These are phyloP conservation scores for Coregonus ussuriensis DNA, from an alignment of 2,797 vertebrate genomes.

Conservation along the genomic window DNA sequence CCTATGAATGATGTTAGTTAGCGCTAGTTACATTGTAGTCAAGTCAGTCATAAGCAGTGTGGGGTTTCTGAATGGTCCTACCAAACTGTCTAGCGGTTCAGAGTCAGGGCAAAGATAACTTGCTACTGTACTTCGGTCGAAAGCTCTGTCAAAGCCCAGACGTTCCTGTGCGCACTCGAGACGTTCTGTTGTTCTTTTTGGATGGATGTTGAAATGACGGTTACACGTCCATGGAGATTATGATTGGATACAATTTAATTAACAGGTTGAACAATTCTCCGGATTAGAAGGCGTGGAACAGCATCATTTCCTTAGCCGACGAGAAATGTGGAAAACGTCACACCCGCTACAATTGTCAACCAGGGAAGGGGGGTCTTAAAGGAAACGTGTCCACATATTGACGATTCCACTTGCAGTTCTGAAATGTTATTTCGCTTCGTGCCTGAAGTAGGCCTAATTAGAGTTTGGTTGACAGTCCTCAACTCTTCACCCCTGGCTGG, in stretches of 20 bases:
- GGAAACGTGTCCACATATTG: constrained; percentile 21
- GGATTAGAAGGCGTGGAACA: constrained; percentile 26
- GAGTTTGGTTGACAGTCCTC: background rate
- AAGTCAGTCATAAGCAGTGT: background rate
- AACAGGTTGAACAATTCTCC: constrained; percentile 18
- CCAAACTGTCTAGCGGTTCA: background rate
- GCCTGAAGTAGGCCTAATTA: background rate
- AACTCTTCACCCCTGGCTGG: background rate
- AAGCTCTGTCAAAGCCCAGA: background rate
- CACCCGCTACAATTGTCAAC: background rate
- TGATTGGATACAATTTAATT: constrained; percentile 8
- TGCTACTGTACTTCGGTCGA: constrained; percentile 1
- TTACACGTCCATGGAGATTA: constrained; percentile 21
- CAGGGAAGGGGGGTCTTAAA: constrained; percentile 36
- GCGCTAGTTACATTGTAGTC: background rate
- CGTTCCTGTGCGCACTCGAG: background rate
- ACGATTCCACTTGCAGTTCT: background rate
- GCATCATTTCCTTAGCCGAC: constrained; percentile 25
- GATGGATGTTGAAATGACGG: background rate
- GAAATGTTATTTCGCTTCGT: background rate
- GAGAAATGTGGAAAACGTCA: constrained; percentile 37
- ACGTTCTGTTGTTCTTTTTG: background rate
- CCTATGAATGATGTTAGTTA: background rate
- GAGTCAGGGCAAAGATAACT: background rate
- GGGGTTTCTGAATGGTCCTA: background rate